Base-by-base conservation (phyloP, 2,888 invertebrate genomes). In the Aromia moschata region DNA sequence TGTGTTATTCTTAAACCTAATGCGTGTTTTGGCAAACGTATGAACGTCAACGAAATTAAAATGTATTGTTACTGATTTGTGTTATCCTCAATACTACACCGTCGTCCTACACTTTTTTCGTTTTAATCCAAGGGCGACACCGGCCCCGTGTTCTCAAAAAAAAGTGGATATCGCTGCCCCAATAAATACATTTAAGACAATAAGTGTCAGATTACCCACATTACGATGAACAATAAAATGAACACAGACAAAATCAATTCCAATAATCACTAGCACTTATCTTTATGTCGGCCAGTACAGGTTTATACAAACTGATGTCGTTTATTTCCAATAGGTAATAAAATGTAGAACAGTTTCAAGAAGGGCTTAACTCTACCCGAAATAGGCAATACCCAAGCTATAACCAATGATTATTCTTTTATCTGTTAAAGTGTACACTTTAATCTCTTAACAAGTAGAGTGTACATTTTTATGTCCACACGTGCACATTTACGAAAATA, bases 291-390 rank as follows among this genome's bases (percentile, higher is more conserved):
- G 33, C 49, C 25, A n/a, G 1, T 20, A 38, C 49, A 16, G 10
- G 38, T 12, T 40, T 38, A 41, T 20, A 18, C 11, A 43, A 43
- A 25, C 20, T 38, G 37, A 40, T 37, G 30, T 49, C 20, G 37
- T 49, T 49, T 49, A 38, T 38, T 49, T 49, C 25, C 49, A 38
- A 49, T 49, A 15, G 49, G 37, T 49, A 49, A 49, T 49, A 49
- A 49, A 49, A 38, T 38, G 33, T 49, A 38, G 17, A 49, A 49
- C 49, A 38, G 9, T 36, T 7, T 25, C 38, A n/a, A n/a, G n/a
- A n/a, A n/a, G n/a, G n/a, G n/a, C n/a, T n/a, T n/a, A n/a, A n/a
- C n/a, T n/a, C n/a, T n/a, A n/a, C n/a, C n/a, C n/a, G n/a, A n/a
- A n/a, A n/a, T n/a, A n/a, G n/a, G n/a, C n/a, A n/a, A n/a, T n/a